Conservation (phyloP, 2,113 vertebrate genomes). For the Tichodroma muraria region DNA sequence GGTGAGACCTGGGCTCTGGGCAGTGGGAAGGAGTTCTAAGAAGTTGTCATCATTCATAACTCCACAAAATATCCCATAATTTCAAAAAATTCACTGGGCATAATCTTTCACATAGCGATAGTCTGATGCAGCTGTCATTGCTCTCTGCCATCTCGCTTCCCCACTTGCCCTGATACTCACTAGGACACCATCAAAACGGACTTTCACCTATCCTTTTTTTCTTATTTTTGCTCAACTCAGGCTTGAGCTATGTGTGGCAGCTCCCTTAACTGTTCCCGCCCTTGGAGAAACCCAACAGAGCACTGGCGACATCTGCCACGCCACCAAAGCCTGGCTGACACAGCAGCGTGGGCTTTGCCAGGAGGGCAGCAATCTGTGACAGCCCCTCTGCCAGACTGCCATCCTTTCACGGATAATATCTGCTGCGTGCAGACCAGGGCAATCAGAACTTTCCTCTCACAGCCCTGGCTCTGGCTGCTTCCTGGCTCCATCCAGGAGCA, state of each 20-base stretch:
- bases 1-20: not conserved
- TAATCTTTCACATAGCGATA: accelerated
- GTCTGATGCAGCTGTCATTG: not conserved
- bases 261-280: not conserved
- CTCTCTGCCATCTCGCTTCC: not conserved
- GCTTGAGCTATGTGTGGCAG: not conserved
- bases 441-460: not conserved
- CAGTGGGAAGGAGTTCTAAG: not conserved
- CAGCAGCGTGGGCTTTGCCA: not conserved
- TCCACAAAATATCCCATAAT: not conserved
- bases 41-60: not conserved
- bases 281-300: not conserved
- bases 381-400: not conserved
- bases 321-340: not conserved
- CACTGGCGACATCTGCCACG: not conserved
- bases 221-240: not conserved
- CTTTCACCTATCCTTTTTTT: not conserved
- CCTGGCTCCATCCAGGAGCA: not conserved
- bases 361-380: not conserved
- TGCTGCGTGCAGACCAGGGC: not conserved
- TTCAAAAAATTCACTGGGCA: not conserved
- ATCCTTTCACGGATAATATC: not conserved
- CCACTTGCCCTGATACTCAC: not conserved
- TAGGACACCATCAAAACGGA: not conserved
- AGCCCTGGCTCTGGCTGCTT: not conserved